Evolutionary conservation across 1,140 invertebrate genomes (phyloP).

Genomic region (Lepidostoma basale): DNA sequence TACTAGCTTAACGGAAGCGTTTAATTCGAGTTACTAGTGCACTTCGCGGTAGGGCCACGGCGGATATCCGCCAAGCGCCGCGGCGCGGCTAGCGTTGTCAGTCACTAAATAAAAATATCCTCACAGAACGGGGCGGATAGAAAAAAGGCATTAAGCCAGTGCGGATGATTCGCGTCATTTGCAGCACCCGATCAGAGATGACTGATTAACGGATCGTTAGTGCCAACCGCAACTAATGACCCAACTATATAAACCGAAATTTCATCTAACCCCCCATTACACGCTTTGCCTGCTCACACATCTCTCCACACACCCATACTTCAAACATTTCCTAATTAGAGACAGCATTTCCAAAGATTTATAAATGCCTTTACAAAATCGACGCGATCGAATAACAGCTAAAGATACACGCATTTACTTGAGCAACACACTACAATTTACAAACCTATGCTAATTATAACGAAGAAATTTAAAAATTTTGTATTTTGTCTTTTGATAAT

Average conservation of each 20-base stretch:
- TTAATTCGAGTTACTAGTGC: no score
- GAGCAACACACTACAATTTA: no score
- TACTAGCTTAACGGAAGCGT: no score
- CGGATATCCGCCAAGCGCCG: slow-evolving; percentile 37
- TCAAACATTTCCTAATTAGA: no score
- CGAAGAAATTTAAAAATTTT: no score
- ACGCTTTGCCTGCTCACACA: slow-evolving; percentile 11
- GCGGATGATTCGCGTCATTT: slow-evolving; percentile 29
- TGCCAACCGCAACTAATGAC: slow-evolving; percentile 20
- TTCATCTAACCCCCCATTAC: slow-evolving; percentile 4
- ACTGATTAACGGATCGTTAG: slow-evolving; percentile 32
- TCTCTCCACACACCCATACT: slow-evolving; percentile 4
- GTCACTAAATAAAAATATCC: slow-evolving; percentile 43
- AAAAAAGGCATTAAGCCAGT: slow-evolving; percentile 9
- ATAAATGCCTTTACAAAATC: no score
- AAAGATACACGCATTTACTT: no score
- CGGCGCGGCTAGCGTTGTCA: slow-evolving; percentile 45
- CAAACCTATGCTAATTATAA: no score
- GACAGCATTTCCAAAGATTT: no score
- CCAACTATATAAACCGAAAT: background rate
- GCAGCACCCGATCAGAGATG: slow-evolving; percentile 28
- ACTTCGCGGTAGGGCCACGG: no score
- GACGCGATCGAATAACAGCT: no score
- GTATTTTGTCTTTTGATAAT: no score
- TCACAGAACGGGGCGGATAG: background rate